These are phyloP conservation scores for Sesamia inferens DNA, from an alignment of 2,888 invertebrate genomes.

Conservation along the genomic window DNA sequence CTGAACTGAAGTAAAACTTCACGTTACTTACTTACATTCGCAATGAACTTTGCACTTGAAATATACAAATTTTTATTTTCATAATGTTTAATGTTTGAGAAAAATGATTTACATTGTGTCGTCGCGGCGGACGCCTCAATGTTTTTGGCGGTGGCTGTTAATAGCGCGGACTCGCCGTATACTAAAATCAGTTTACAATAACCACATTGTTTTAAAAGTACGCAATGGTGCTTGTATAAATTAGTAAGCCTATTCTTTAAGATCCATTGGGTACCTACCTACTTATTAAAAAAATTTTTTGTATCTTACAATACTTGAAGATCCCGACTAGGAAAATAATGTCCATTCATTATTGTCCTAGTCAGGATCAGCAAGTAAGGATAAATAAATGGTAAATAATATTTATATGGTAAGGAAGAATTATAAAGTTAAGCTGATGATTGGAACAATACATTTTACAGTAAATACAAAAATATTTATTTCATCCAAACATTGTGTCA, in stretches of 20 bases:
- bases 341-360: too few relatives aligned
- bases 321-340: too few relatives aligned
- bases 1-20: constrained; percentile 14
- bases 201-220: constrained; percentile 49
- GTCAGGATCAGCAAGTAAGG: too few relatives aligned
- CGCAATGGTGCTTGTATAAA: constrained; percentile 23
- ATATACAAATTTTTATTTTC: background rate
- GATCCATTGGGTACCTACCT: constrained; percentile 12
- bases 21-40: constrained; percentile 3
- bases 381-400: too few relatives aligned
- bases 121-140: background rate
- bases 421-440: background rate
- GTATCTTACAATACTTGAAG: too few relatives aligned
- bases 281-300: background rate
- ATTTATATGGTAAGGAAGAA: too few relatives aligned
- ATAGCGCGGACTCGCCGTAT: constrained; percentile 27
- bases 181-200: constrained; percentile 56
- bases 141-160: constrained; percentile 18
- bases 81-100: background rate
- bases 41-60: constrained; percentile 8
- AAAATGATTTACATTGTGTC: background rate
- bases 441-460: too few relatives aligned
- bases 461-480: too few relatives aligned
- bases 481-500: too few relatives aligned
- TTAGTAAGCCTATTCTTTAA: constrained; percentile 15